Base-by-base conservation (phyloP, 2,113 vertebrate species). In the Craseonycteris thonglongyai region DNA sequence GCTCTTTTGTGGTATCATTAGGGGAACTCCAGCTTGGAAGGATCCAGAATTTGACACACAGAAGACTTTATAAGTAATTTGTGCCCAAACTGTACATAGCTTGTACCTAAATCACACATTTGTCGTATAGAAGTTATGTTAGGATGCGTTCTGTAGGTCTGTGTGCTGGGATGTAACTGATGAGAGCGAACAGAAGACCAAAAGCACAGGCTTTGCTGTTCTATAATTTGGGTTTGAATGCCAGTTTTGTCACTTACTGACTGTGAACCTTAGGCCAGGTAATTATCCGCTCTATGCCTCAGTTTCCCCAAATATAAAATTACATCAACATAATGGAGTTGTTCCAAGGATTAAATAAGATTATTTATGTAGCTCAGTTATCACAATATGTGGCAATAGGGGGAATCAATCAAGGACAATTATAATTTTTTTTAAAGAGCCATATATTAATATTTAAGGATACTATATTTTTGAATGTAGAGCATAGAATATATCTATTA, bases 11-110 rank as follows among this genome's bases (percentile, higher is more conserved):
- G 61, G 56, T 78, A 79, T 81, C 90, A 96, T 47, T 51, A 89
- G 83, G 95, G 96, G 82, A 96, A 97, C 92, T 96, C 92, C 92
- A 92, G 35, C 56, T 69, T 94, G 58, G 74, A 95, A 72, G 42
- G 45, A 94, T 93, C 84, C 84, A 90, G 56, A 95, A 93, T 86
- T 92, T 84, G 81, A 80, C 59, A 72, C 71, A 82, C 19, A 59
- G 12, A 61, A 68, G 21, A 45, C 54, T n/a, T 91, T 1, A 24
- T 85, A 86, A 47, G 90, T 90, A 40, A 84, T 87, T 69, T 92
- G n/a, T 93, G 33, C 45, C 45, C 1, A 85, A 88, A 78, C 1
- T 33, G 3, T 83, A 26, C 18, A n/a, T 19, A 63, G n/a, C 42
- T 22, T 33, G 10, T 59, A 87, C 21, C 26, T 87, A 82, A 81